Percentiles rank a stretch among this genome's conserved stretches.
Evolutionary conservation across 2,113 vertebrate genomes (phyloP).

Genomic region (Petrocephalus zakoni): DNA sequence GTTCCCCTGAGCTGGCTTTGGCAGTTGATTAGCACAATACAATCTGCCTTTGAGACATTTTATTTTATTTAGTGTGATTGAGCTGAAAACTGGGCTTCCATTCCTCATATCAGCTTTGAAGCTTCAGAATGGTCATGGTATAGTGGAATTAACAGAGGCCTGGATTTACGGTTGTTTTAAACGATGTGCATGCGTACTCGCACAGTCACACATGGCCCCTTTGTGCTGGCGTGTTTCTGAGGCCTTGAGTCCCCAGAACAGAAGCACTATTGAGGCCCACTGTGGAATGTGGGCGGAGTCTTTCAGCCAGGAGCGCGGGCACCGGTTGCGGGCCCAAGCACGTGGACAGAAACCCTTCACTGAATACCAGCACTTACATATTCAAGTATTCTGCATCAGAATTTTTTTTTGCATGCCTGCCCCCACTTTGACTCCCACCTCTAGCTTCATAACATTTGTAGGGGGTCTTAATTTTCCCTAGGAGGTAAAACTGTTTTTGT

Average conservation of each 20-base stretch:
- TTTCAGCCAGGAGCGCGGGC: conserved; percentile 42
- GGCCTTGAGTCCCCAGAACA: conserved; percentile 48
- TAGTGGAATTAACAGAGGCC: conserved; percentile 10
- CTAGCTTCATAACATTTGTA: neutral
- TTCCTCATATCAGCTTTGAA: neutral
- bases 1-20: neutral
- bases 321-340: neutral
- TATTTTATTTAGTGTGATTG: neutral
- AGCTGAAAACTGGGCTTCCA: neutral
- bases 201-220: conserved; percentile 42
- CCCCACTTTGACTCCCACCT: neutral
- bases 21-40: neutral
- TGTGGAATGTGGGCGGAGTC: conserved; percentile 53
- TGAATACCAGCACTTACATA: conserved; percentile 23
- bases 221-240: conserved; percentile 49
- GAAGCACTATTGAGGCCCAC: conserved; percentile 53
- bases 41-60: neutral
- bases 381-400: conserved; percentile 26
- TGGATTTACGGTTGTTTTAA: conserved; percentile 21
- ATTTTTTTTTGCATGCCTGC: neutral
- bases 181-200: conserved; percentile 14
- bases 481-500: neutral
- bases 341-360: conserved; percentile 27
- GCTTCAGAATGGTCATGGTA: neutral
- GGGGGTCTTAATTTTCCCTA: neutral